phyloP scores from a whole-genome alignment of 1,140 invertebrate species.

The Bombus balteatus region DNA sequence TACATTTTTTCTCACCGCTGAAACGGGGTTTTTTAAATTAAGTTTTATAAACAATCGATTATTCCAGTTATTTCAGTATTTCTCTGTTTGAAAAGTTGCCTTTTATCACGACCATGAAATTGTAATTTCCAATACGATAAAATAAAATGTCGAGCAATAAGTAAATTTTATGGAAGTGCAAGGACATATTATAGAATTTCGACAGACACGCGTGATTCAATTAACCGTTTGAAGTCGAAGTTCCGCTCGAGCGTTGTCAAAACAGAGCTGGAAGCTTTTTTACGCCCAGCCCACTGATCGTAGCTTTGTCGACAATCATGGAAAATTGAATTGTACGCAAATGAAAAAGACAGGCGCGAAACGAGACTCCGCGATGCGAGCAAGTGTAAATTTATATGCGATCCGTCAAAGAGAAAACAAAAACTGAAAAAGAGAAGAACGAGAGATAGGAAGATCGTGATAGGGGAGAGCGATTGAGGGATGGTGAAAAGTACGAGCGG shows the following conservation, averaged over 20 bases:
- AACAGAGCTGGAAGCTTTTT: background rate
- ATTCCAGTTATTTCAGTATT: background rate
- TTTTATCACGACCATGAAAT: background rate
- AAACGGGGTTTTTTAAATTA: too few relatives aligned
- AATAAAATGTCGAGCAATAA: background rate
- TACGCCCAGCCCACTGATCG: background rate
- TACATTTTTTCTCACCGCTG: too few relatives aligned
- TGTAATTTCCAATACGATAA: background rate
- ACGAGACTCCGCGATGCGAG: background rate
- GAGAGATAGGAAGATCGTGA: background rate
- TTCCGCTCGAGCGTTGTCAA: background rate
- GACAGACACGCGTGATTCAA: background rate
- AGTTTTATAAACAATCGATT: background rate
- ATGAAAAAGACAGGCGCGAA: background rate
- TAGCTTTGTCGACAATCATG: constrained; percentile 17
- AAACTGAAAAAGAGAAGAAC: background rate
- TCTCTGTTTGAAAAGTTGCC: background rate
- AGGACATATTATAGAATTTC: background rate
- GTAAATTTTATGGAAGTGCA: background rate
- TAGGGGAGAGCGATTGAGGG: background rate
- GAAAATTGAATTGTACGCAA: constrained; percentile 7
- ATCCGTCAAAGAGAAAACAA: background rate
- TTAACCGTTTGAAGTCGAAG: background rate
- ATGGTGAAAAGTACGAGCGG: background rate
- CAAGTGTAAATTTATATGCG: constrained; percentile 26